These are phyloP conservation scores for Arion vulgaris DNA, from an alignment of 1,140 invertebrate species.

Conservation along the genomic window DNA sequence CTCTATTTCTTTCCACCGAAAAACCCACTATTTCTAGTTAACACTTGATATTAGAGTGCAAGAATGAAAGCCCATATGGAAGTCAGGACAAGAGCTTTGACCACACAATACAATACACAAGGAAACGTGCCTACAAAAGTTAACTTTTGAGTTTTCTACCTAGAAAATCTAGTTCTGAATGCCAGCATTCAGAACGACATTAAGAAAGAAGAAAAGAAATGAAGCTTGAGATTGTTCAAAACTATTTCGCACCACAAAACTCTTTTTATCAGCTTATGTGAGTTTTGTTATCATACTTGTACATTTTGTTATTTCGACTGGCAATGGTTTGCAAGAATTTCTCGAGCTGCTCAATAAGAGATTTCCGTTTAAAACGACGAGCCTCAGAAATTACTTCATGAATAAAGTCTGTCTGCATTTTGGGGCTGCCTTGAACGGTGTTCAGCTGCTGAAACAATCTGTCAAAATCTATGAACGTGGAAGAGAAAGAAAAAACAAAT, in stretches of 20 bases:
- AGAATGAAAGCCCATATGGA: neutral
- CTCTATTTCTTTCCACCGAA: too few species aligned
- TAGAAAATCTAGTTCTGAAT: neutral
- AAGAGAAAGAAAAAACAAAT: slow-evolving; percentile 27
- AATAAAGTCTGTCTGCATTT: slow-evolving; percentile 81
- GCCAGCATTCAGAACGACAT: neutral
- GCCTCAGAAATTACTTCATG: slow-evolving; percentile 85
- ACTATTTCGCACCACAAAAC: neutral
- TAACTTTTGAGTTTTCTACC: too few species aligned
- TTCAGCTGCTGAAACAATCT: slow-evolving; percentile 81
- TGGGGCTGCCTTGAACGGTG: slow-evolving; percentile 81
- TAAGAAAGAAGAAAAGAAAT: neutral
- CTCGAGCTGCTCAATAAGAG: slow-evolving; percentile 77
- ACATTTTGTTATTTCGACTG: slow-evolving; percentile 14
- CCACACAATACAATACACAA: too few species aligned
- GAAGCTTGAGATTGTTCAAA: too few species aligned
- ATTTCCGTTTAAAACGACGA: slow-evolving; percentile 84
- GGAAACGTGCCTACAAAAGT: too few species aligned
- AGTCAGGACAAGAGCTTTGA: neutral
- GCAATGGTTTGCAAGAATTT: slow-evolving; percentile 63
- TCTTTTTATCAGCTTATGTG: slow-evolving; percentile 17
- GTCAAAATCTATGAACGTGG: slow-evolving; percentile 80
- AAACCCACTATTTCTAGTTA: too few species aligned
- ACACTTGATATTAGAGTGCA: neutral
- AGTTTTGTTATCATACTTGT: neutral